Base-by-base conservation (phyloP, 2,888 invertebrate genomes). In the Nowickia ferox region DNA sequence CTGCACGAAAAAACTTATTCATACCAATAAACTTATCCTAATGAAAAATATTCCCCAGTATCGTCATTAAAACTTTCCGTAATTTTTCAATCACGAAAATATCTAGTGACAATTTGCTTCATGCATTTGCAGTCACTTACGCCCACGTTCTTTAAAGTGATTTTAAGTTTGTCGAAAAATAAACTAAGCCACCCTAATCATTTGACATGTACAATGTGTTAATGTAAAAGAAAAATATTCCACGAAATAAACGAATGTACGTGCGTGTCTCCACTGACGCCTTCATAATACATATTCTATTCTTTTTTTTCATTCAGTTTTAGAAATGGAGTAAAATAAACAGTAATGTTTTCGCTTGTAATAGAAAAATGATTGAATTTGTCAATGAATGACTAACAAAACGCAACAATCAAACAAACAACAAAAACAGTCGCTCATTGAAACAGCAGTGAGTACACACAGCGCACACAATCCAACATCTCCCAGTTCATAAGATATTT, bases 321-420 rank as follows among this genome's bases (percentile, higher is more conserved):
- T 19, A n/a, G 59, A 77, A 85, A 48, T 61, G 11, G 48, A 57
- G 65, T 59, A 59, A 76, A 84, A 83, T 84, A 87, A 87, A 88
- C 87, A 87, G 87, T 82, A 87, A 88, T 84, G 84, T 85, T 87
- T 79, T 77, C 81, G 84, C 82, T 87, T 88, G 89, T 90, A 91
- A 90, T 91, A 89, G 91, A 89, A 90, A 91, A 91, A 91, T 91
- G 90, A 91, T 91, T 91, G 90, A 91, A 91, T 91, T 91, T 91
- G 90, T 91, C 90, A 91, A 90, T 90, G 90, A 89, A 88, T 88
- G 89, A 72, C 53, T 75, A 68, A 79, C 57, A 59, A 78, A 51
- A 61, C 51, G 40, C 48, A 42, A 63, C 69, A 71, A 79, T 51
- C 69, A 61, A 66, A 72, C 53, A 42, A 65, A 53, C 61, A 78